phyloP scores from a whole-genome alignment of 37 sponge, comb jelly and placozoan species.

The Spongilla lacustris region DNA sequence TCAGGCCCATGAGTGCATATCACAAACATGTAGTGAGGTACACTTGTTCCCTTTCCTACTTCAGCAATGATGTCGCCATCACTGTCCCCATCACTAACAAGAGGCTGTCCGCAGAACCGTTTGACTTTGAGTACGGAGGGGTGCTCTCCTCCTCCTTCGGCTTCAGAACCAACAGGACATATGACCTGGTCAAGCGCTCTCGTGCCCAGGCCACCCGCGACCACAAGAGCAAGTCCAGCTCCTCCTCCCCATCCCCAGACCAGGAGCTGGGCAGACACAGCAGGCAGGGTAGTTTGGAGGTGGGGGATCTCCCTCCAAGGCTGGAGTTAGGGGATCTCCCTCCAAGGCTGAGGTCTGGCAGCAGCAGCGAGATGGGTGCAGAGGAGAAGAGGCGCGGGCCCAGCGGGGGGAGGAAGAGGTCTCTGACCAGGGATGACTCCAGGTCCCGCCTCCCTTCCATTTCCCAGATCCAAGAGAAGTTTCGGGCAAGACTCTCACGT shows the following conservation, averaged over 20 bases:
- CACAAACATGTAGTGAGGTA: too few species aligned
- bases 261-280: slow-evolving; percentile 3
- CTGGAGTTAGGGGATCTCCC: not conserved
- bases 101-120: slow-evolving; percentile 12
- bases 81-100: not conserved
- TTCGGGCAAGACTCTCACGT: slow-evolving; percentile 26
- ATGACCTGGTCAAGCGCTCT: not conserved
- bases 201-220: not conserved
- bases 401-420: not conserved
- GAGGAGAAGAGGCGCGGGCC: not conserved
- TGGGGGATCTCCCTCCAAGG: not conserved
- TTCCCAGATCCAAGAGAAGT: slow-evolving; percentile 48
- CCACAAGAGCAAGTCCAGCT: not conserved
- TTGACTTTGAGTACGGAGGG: slow-evolving; percentile 14
- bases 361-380: not conserved
- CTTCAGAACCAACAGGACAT: slow-evolving; percentile 32
- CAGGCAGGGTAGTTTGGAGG: not conserved
- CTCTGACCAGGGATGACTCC: slow-evolving; percentile 3
- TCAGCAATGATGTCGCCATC: not conserved
- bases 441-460: slow-evolving; percentile 43
- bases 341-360: not conserved
- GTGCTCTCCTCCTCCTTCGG: not conserved
- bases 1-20: too few species aligned
- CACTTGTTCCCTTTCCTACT: too few species aligned
- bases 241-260: not conserved